These are phyloP conservation scores for Proales similis DNA, from an alignment of 1,140 invertebrate species.

Conservation along the genomic window DNA sequence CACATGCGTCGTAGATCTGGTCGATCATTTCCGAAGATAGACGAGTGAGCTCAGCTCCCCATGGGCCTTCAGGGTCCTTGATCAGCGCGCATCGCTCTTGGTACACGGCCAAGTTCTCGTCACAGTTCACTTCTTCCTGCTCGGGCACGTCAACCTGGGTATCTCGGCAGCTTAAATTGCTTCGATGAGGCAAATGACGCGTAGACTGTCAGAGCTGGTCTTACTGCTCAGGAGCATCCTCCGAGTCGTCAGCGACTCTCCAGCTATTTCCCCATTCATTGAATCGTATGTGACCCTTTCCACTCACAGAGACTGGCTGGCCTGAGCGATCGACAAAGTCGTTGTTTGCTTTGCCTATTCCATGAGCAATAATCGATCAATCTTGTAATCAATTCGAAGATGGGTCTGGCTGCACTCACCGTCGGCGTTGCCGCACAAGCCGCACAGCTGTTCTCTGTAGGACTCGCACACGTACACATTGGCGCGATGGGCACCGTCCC, in stretches of 20 bases:
- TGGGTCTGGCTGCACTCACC: neutral
- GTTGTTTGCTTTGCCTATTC: neutral
- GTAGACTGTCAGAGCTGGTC: neutral
- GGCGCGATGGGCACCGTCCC: slow-evolving; percentile 26
- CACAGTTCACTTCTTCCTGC: slow-evolving; percentile 2
- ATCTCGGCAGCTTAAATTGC: neutral
- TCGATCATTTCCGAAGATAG: neutral
- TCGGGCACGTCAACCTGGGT: neutral
- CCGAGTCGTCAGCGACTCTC: slow-evolving; percentile 19
- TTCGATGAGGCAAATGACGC: neutral
- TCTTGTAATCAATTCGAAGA: neutral
- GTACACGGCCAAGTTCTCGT: slow-evolving; percentile 2
- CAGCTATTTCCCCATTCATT: slow-evolving; percentile 21
- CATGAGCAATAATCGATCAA: neutral
- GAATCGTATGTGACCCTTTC: slow-evolving; percentile 6
- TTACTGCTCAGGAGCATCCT: slow-evolving; percentile 4
- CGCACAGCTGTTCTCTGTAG: slow-evolving; percentile 20
- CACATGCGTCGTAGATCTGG: neutral
- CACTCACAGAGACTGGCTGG: neutral
- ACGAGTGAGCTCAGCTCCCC: neutral
- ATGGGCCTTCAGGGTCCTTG: slow-evolving; percentile 11
- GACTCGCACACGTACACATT: slow-evolving; percentile 3
- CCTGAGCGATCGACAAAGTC: slow-evolving; percentile 20
- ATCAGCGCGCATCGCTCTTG: slow-evolving; percentile 21
- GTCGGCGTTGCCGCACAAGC: slow-evolving; percentile 35